Base-by-base conservation (phyloP, 2,888 invertebrate genomes). In the Zaprionus lineosus region DNA sequence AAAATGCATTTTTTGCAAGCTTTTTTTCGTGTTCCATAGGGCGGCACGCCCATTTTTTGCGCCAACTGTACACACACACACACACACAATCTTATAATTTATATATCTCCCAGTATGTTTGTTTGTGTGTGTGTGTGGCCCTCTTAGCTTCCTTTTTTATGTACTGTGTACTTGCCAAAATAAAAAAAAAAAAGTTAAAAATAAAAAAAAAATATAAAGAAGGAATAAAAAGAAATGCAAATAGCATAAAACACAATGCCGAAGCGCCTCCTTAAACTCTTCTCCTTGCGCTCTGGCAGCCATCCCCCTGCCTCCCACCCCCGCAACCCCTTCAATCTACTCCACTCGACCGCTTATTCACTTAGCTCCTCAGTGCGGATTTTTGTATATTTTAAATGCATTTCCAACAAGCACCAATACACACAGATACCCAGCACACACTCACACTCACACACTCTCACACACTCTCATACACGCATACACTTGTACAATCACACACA, bases 361-460 rank as follows among this genome's bases (percentile, higher is more conserved):
- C 78, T 84, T 82, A 82, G 67, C 83, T 82, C 47, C 47, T 58
- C 60, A 57, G 56, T 59, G 64, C 55, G 73, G 64, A 76, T 78
- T 76, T 86, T 69, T 78, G 78, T 81, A 74, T 83, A 68, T 85
- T 74, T 76, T 74, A 84, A 79, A 79, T 79, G 85, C 85, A 84
- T 84, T 84, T 84, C 72, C 85, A 74, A 71, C 84, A 74, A 57
- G 61, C 55, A 62, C 71, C 62, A 47, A 52, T 51, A 64, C 12
- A 26, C 59, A 52, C 34, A 33, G n/a, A n/a, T n/a, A n/a, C n/a
- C 34, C 47, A 33, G 24, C 47, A 18, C 41, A 51, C 7, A 33
- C 57, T 21, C 15, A 34, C 21, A 14, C 26, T 37, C 29, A 37
- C 41, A 33, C 2, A 6, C 29, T 21, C 12, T n/a, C 15, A 4